Percentiles rank a stretch among this genome's conserved stretches.
phyloP scores from a whole-genome alignment of 2,113 vertebrate species.

The Centropristis striata region DNA sequence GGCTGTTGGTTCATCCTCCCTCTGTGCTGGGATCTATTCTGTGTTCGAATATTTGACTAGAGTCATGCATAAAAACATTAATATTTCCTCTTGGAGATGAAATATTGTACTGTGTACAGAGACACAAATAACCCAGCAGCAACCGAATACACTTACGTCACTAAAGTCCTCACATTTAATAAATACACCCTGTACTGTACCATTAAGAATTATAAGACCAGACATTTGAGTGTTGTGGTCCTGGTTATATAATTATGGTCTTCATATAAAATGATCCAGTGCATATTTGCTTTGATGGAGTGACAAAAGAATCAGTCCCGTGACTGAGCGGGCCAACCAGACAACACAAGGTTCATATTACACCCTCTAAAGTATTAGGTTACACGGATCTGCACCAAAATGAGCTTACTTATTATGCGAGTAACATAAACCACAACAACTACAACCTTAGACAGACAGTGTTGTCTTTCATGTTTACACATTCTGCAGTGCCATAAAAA shows the following conservation, averaged over 20 bases:
- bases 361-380: slow-evolving; percentile 38
- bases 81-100: slow-evolving; percentile 12
- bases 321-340: slow-evolving; percentile 22
- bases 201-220: slow-evolving; percentile 3
- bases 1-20: slow-evolving; percentile 14
- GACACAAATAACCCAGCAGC: background rate
- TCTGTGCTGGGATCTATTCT: slow-evolving; percentile 21
- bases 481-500: background rate
- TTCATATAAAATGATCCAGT: slow-evolving; percentile 10
- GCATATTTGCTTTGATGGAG: slow-evolving; percentile 24
- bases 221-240: background rate
- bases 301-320: slow-evolving; percentile 29
- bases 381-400: slow-evolving; percentile 28
- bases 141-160: background rate
- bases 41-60: slow-evolving; percentile 23
- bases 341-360: slow-evolving; percentile 58
- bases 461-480: slow-evolving; percentile 5
- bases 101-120: background rate
- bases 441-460: background rate
- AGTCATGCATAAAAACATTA: background rate
- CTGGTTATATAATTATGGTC: slow-evolving; percentile 2
- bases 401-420: slow-evolving; percentile 18
- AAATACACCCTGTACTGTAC: background rate
- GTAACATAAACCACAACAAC: slow-evolving; percentile 24
- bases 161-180: background rate